A percentile compares a stretch with the other conserved stretches of the same genome.
Conservation (phyloP, 1,140 invertebrate species). For the Cotesia typhae region DNA sequence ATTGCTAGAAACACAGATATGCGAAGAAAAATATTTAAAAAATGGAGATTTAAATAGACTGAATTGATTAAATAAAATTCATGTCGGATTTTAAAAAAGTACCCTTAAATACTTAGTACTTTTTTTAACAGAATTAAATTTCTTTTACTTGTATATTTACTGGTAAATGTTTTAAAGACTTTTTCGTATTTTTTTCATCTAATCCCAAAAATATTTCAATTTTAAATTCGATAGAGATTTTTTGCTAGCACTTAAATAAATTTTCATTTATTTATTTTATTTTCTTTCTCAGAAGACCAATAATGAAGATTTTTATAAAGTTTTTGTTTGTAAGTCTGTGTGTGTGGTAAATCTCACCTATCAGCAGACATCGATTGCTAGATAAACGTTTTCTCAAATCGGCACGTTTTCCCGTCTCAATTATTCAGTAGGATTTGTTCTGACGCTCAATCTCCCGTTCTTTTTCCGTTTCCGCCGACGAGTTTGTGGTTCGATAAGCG, state of each 20-base stretch:
- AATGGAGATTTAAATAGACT: too few species aligned
- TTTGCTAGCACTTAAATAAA: background rate
- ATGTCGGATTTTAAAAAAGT: too few species aligned
- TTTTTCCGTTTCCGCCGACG: conserved; percentile 16
- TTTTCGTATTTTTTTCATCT: conserved; percentile 9
- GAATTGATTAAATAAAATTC: too few species aligned
- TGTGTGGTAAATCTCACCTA: conserved; percentile 12
- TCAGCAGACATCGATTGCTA: conserved; percentile 36
- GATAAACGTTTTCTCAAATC: conserved; percentile 49
- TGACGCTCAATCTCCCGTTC: conserved; percentile 38
- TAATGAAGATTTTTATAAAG: background rate
- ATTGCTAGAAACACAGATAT: too few species aligned
- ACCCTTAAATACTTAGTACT: too few species aligned
- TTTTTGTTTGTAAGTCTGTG: background rate
- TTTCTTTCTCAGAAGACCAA: background rate
- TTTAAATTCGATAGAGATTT: conserved; percentile 13
- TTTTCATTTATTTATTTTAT: background rate
- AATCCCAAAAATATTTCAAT: conserved; percentile 15
- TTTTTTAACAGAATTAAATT: too few species aligned
- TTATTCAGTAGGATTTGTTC: conserved; percentile 51
- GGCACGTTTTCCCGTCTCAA: conserved; percentile 47
- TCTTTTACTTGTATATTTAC: background rate
- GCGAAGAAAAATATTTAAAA: too few species aligned
- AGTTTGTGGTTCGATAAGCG: conserved; percentile 45
- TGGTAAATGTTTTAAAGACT: background rate